Conservation (phyloP, 1,140 invertebrate species). For the Temnothorax nylanderi region DNA sequence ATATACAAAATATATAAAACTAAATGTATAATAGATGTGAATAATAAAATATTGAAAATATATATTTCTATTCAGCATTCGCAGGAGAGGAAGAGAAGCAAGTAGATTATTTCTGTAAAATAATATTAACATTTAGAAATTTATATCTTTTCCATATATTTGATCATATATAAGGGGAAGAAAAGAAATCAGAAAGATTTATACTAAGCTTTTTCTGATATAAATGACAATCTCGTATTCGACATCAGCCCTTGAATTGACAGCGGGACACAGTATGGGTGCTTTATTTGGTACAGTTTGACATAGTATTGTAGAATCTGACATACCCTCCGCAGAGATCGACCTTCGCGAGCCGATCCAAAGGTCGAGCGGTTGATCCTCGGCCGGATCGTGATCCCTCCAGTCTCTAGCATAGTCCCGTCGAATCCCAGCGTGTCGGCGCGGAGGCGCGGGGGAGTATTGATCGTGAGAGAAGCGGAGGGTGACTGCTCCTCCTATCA, state of each 20-base stretch:
- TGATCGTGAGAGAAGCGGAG: slow-evolving; percentile 80
- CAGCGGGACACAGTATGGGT: not conserved
- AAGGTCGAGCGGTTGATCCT: slow-evolving; percentile 61
- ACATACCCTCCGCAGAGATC: slow-evolving; percentile 44
- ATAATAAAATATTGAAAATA: slow-evolving; percentile 6
- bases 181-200: not conserved
- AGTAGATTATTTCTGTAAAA: not conserved
- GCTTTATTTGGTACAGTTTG: slow-evolving; percentile 1
- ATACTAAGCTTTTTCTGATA: not conserved
- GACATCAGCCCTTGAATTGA: not conserved
- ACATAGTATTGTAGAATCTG: not conserved
- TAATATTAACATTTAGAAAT: slow-evolving; percentile 13
- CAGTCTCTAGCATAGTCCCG: slow-evolving; percentile 31
- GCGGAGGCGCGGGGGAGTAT: slow-evolving; percentile 80
- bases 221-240: slow-evolving; percentile 15
- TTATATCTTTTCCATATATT: not conserved
- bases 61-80: not conserved
- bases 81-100: not conserved
- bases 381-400: slow-evolving; percentile 56
- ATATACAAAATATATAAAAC: not conserved
- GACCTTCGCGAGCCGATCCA: slow-evolving; percentile 59
- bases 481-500: slow-evolving; percentile 72
- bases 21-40: not conserved
- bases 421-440: slow-evolving; percentile 71
- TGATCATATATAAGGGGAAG: not conserved